Evolutionary conservation across 2,888 invertebrate genomes (phyloP), one percentile per base, ranked within the genome.

Genomic region (Iphiclides podalirius): DNA sequence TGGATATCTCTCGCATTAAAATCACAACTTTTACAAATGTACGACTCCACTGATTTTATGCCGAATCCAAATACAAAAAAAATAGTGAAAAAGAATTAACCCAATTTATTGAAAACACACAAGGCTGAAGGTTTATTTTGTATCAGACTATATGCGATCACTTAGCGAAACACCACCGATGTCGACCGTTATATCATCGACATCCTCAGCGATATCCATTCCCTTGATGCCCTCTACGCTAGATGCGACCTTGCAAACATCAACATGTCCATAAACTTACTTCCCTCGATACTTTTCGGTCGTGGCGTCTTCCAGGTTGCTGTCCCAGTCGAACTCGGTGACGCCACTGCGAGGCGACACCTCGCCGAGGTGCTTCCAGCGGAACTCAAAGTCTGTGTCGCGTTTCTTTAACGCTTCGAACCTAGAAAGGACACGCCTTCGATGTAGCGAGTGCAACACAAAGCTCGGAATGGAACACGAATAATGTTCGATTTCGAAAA

Each of bases 321-420:
- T 94, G 78, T 95, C 95, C 96, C 96, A 96, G 79, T 96, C 95
- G 81, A 96, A 96, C 75, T 95, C 95, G 47, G 95, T 94, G 60
- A 93, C 94, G 55, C 93, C 94, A 67, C 90, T 92, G 63, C 93
- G 92, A 42, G 90, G 92, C 42, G 93, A 92, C 61, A 96, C 91
- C 71, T 95, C 95, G 45, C 96, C 96, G 57, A 96, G 90, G 80
- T 96, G 95, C 61, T 93, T 92, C 87, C 95, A 96, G 62, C 96
- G 92, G 73, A 93, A 93, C 58, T 93, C 92, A 73, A 96, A 97
- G 81, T 96, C 93, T 17, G 91, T 86, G 81, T 97, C 96, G 55
- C 94, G 92, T 64, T 93, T 92, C 81, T 94, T 94, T 55, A 96
- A 85, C 61, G 92, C 92, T 73, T 94, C 92, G 80, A 97, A 96